Base-by-base conservation (phyloP, 2,888 invertebrate species). In the Dicyrtoma fusca region DNA sequence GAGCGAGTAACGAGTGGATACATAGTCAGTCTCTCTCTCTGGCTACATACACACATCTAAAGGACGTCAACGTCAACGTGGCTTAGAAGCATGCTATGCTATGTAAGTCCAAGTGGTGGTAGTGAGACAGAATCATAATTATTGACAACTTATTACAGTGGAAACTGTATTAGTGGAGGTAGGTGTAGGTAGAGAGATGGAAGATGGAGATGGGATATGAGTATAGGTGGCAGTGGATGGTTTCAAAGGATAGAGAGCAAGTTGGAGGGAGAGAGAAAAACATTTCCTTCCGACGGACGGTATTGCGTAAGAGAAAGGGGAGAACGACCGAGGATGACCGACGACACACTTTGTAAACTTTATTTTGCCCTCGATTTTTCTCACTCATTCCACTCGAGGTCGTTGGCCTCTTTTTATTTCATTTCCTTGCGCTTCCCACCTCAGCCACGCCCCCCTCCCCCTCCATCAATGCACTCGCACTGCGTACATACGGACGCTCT, bases 241-340 rank as follows among this genome's bases (percentile, higher is more conserved):
- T 34, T 34, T 61, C 26, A 26, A 11, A 34, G 47, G 14, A 19
- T n/a, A 64, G 17, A 64, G 47, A 47, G 64, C n/a, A 19, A 57
- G 57, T 45, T 55, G 13, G 51, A 64, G 64, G 47, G 21, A 51
- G 53, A 53, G 53, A 53, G 26, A 65, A 44, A 66, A 68, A 68
- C 68, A 68, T 68, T 68, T 68, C 68, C 68, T 68, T 68, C 68
- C 68, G 66, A 66, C 34, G 23, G 47, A 55, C 68, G 57, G 55
- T 44, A 71, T 71, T 71, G 71, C 71, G 71, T 71, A 71, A 71
- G 71, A 71, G 71, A 71, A 71, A 71, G 71, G 71, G 71, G 71
- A 65, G 65, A 65, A 65, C 65, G 71, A 65, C 71, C 71, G 65
- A 65, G 34, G 59, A 71, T 71, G 71, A 71, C 71, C 71, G 71